phyloP scores from a whole-genome alignment of 2,888 invertebrate genomes.

The Apamea epomidion region DNA sequence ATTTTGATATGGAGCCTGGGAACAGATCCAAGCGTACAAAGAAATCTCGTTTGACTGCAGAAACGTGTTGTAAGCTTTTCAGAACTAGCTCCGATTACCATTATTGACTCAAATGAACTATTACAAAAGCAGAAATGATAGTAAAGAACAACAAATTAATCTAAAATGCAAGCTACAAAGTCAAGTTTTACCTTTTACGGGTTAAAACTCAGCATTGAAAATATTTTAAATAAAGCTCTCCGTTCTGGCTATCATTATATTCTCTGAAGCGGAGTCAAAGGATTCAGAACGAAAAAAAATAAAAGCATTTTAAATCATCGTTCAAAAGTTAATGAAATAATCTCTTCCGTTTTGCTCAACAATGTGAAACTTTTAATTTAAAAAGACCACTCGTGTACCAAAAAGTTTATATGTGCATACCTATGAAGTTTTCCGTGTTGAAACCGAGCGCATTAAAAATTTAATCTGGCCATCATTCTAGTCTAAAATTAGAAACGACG shows the following conservation, averaged over 20 bases:
- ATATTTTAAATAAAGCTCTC: background rate
- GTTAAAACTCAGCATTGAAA: background rate
- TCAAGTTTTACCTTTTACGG: too few species aligned
- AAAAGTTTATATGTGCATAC: slow-evolving; percentile 58
- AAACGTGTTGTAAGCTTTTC: background rate
- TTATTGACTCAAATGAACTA: background rate
- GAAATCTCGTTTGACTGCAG: background rate
- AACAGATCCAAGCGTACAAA: background rate
- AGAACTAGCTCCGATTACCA: background rate
- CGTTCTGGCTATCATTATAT: background rate
- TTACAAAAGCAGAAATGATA: background rate
- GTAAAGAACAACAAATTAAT: background rate
- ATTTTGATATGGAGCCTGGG: slow-evolving; percentile 2
- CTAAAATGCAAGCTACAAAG: background rate
- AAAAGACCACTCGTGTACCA: slow-evolving; percentile 51
- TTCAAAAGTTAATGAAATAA: slow-evolving; percentile 48
- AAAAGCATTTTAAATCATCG: slow-evolving; percentile 38
- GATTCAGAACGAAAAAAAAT: slow-evolving; percentile 9
- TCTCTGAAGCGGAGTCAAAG: background rate
- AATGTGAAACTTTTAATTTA: slow-evolving; percentile 56
- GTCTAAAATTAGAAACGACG: slow-evolving; percentile 62
- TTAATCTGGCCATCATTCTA: slow-evolving; percentile 64
- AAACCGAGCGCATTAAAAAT: slow-evolving; percentile 62
- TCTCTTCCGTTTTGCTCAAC: slow-evolving; percentile 44
- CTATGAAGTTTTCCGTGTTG: slow-evolving; percentile 57